Conservation (phyloP, 2,113 vertebrate genomes). For the Anguilla japonica region DNA sequence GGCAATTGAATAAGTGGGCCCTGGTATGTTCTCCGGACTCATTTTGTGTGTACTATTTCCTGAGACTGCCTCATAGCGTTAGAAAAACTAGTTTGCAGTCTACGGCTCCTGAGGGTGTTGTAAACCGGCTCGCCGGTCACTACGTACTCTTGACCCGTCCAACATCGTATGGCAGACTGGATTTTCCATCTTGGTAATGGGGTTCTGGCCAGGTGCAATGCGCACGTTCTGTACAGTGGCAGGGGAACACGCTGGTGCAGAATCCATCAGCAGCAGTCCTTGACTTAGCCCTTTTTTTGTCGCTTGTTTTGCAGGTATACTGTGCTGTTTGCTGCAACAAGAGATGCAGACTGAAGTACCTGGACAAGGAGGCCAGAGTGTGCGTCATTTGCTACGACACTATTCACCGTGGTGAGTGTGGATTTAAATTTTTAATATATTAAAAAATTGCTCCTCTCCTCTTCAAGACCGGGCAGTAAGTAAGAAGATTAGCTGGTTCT, state of each 20-base stretch:
- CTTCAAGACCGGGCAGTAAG: not conserved
- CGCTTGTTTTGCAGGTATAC: constrained; percentile 80
- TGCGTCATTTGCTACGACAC: constrained; percentile 83
- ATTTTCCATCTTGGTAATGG: not conserved
- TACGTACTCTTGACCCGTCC: not conserved
- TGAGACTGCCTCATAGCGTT: too few species aligned
- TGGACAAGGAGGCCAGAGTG: constrained; percentile 95
- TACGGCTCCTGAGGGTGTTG: too few species aligned
- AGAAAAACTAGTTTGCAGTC: too few species aligned
- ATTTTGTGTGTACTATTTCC: too few species aligned
- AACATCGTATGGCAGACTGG: not conserved
- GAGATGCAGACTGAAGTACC: constrained; percentile 87
- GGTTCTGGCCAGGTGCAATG: not conserved
- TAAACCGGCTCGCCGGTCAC: too few species aligned
- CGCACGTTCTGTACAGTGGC: not conserved
- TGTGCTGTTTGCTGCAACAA: constrained; percentile 89
- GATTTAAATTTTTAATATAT: not conserved
- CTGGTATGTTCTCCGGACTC: too few species aligned
- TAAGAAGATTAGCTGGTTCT: not conserved
- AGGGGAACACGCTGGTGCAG: not conserved
- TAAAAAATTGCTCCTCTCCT: not conserved
- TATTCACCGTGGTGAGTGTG: constrained; percentile 85
- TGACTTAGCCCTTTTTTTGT: not conserved
- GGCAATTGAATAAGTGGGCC: not conserved
- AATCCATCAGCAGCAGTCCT: not conserved